Conservation (phyloP, 2,888 invertebrate species). For the Cordilura impudica region DNA sequence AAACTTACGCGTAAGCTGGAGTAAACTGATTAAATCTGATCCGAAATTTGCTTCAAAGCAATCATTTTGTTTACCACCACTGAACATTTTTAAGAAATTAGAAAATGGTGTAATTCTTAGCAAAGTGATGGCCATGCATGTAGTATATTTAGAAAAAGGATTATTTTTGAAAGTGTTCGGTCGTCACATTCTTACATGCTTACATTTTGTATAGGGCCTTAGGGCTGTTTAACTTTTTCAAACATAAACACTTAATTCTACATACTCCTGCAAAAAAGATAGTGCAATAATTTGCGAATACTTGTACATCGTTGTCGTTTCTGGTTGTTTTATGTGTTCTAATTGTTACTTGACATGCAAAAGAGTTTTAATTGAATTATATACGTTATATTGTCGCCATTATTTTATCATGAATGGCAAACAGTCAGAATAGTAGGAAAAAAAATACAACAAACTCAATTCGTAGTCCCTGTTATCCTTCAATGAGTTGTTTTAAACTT, state of each 20-base stretch:
- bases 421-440: not conserved
- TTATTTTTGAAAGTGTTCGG: slow-evolving; percentile 42
- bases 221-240: slow-evolving; percentile 59
- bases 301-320: slow-evolving; percentile 30
- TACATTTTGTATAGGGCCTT: slow-evolving; percentile 48
- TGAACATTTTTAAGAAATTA: too few relatives aligned
- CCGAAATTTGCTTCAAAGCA: too few relatives aligned
- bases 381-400: slow-evolving; percentile 70
- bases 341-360: slow-evolving; percentile 76
- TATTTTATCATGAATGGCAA: slow-evolving; percentile 34
- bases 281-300: slow-evolving; percentile 47
- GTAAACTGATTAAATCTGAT: too few relatives aligned
- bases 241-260: slow-evolving; percentile 57
- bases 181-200: slow-evolving; percentile 25
- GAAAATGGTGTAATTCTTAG: too few relatives aligned
- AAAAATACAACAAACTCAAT: not conserved
- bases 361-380: slow-evolving; percentile 78
- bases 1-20: too few relatives aligned
- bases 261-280: slow-evolving; percentile 21
- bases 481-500: not conserved
- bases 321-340: slow-evolving; percentile 63
- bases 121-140: too few relatives aligned
- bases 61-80: too few relatives aligned
- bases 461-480: not conserved
- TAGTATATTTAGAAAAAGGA: slow-evolving; percentile 53